Evolutionary conservation across 1,140 invertebrate species (phyloP).

Genomic region (Drosophila setifemur): DNA sequence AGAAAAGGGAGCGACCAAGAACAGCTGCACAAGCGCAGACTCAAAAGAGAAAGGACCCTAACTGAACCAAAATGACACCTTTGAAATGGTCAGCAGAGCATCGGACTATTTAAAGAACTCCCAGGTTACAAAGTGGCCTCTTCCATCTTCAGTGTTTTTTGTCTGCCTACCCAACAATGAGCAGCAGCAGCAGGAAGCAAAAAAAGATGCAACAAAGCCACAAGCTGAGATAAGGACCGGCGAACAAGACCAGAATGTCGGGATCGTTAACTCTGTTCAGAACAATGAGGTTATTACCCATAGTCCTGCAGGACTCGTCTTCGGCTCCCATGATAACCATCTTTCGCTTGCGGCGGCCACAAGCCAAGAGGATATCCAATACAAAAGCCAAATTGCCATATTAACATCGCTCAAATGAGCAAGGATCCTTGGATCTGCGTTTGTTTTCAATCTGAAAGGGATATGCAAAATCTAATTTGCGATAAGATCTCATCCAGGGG

Average conservation of each 20-base stretch:
- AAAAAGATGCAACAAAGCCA: slow-evolving; percentile 59
- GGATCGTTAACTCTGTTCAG: slow-evolving; percentile 36
- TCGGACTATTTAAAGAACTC: slow-evolving; percentile 50
- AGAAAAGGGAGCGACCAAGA: not conserved
- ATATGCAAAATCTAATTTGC: slow-evolving; percentile 73
- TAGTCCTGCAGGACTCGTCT: not conserved
- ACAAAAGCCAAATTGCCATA: slow-evolving; percentile 50
- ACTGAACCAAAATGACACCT: slow-evolving; percentile 68
- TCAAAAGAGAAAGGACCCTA: slow-evolving; percentile 6
- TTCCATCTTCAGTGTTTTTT: slow-evolving; percentile 23
- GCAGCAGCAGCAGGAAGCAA: slow-evolving; percentile 8
- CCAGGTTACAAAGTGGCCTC: slow-evolving; percentile 54
- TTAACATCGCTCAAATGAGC: slow-evolving; percentile 62
- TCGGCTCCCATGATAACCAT: slow-evolving; percentile 51
- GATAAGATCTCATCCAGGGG: slow-evolving; percentile 50
- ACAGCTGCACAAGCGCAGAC: slow-evolving; percentile 15
- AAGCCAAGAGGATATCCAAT: slow-evolving; percentile 45
- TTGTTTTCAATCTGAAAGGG: slow-evolving; percentile 29
- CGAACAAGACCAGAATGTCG: slow-evolving; percentile 48
- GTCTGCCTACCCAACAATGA: slow-evolving; percentile 40
- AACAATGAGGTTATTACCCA: slow-evolving; percentile 40
- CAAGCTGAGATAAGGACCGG: slow-evolving; percentile 72
- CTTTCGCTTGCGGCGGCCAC: slow-evolving; percentile 64
- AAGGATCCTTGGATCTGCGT: slow-evolving; percentile 10
- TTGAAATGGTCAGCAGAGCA: slow-evolving; percentile 67